phyloP scores from a whole-genome alignment of 2,113 vertebrate species.

The Phrynocephalus versicolor region DNA sequence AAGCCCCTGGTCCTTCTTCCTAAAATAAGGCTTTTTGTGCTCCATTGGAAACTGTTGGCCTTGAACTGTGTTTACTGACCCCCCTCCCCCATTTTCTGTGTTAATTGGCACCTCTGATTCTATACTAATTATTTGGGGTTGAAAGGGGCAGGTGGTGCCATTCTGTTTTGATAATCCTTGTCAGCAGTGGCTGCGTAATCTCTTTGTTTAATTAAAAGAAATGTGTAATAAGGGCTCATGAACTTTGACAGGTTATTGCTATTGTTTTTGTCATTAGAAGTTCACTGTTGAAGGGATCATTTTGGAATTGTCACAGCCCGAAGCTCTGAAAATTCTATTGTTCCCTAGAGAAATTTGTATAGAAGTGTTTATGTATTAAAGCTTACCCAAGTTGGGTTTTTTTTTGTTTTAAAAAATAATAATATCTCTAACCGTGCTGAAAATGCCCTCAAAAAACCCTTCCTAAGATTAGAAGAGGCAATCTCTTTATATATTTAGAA shows the following conservation, averaged over 20 bases:
- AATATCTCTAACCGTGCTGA: no score
- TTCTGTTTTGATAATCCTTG: constrained; percentile 88
- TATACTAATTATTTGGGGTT: constrained; percentile 86
- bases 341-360: constrained; percentile 36
- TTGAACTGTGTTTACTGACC: constrained; percentile 69
- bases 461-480: no score
- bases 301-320: constrained; percentile 35
- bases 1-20: background rate
- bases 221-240: constrained; percentile 82
- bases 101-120: constrained; percentile 88
- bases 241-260: constrained; percentile 79
- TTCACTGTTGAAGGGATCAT: constrained; percentile 72
- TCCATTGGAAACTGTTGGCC: constrained; percentile 40
- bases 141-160: constrained; percentile 86
- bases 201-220: constrained; percentile 90
- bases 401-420: no score
- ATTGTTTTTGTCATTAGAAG: constrained; percentile 59
- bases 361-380: constrained; percentile 37
- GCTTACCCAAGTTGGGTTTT: background rate
- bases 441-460: no score
- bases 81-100: constrained; percentile 67
- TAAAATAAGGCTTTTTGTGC: background rate
- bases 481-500: no score
- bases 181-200: constrained; percentile 85
- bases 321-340: background rate